A percentile compares a stretch with the other conserved stretches of the same genome.
Conservation (phyloP, 2,797 vertebrate species). For the Cygnus olor region DNA sequence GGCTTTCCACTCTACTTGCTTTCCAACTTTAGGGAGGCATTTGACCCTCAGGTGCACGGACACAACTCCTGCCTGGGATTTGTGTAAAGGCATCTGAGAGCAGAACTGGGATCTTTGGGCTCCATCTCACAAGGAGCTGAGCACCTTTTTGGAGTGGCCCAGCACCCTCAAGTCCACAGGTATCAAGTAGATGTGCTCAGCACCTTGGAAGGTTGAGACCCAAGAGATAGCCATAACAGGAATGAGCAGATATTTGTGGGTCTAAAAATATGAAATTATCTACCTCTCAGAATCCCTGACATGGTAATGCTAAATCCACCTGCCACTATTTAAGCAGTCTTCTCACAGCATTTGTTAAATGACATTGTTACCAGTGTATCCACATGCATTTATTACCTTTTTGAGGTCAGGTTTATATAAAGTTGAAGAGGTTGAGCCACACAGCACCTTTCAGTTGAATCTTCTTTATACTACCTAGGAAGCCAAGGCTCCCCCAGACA, state of each 20-base stretch:
- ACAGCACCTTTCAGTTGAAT: constrained; percentile 42
- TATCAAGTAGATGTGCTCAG: constrained; percentile 26
- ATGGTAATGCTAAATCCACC: constrained; percentile 48
- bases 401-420: neutral
- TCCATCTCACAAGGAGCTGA: constrained; percentile 21
- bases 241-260: constrained; percentile 22
- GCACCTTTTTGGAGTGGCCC: neutral
- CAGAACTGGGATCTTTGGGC: constrained; percentile 37
- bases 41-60: constrained; percentile 38
- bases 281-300: constrained; percentile 60
- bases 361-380: neutral
- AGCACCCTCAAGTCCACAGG: neutral
- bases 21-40: constrained; percentile 50
- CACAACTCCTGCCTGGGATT: constrained; percentile 64
- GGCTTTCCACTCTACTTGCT: constrained; percentile 75
- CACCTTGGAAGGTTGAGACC: constrained; percentile 53
- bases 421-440: constrained; percentile 36
- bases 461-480: constrained; percentile 32
- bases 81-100: constrained; percentile 57
- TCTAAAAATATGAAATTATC: constrained; percentile 37
- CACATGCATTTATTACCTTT: constrained; percentile 36
- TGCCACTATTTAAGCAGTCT: constrained; percentile 38
- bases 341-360: constrained; percentile 1
- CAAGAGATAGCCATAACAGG: constrained; percentile 44
- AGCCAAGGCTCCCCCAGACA: constrained; percentile 45